Evolutionary conservation across 2,113 vertebrate species (phyloP).

Genomic region (Irena cyanogastra): DNA sequence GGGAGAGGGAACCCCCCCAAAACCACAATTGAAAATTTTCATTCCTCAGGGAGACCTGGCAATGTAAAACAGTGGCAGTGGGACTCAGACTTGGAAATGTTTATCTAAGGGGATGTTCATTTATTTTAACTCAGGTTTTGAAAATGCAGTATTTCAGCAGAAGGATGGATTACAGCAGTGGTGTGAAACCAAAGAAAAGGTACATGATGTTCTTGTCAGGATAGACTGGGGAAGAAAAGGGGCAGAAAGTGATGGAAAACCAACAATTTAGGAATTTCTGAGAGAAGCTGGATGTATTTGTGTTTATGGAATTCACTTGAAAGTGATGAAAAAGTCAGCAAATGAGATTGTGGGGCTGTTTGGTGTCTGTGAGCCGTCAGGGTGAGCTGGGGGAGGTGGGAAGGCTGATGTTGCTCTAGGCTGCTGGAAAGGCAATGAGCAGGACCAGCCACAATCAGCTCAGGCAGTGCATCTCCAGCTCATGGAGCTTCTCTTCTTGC

Average conservation of each 20-base stretch:
- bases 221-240: neutral
- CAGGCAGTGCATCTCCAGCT: neutral
- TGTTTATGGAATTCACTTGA: neutral
- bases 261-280: neutral
- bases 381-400: neutral
- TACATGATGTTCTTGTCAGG: neutral
- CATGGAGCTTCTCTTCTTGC: neutral
- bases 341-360: neutral
- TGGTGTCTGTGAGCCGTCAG: fast-evolving
- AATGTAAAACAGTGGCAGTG: neutral
- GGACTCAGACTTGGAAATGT: neutral
- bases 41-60: neutral
- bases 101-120: neutral
- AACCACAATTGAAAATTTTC: neutral
- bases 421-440: neutral
- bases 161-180: neutral
- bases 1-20: neutral
- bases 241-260: neutral
- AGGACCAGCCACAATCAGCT: neutral
- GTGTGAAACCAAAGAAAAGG: neutral
- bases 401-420: neutral
- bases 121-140: neutral
- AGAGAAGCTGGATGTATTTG: neutral
- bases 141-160: neutral
- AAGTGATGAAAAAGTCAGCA: neutral